Base-by-base conservation (phyloP, 2,797 vertebrate genomes). In the Gephyroberyx darwinii region DNA sequence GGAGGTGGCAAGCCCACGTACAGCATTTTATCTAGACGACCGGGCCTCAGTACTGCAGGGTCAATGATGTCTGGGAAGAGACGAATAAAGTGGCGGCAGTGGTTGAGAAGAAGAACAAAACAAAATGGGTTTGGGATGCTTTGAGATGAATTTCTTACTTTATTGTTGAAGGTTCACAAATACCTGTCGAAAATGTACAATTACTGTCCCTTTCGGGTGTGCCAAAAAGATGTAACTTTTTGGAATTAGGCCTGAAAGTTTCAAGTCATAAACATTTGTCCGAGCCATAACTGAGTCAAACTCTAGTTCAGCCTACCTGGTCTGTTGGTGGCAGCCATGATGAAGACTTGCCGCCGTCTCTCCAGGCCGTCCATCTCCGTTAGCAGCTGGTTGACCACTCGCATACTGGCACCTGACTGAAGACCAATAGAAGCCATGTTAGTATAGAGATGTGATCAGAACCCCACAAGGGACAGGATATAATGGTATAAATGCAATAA, bases 281-380 rank as follows among this genome's bases (percentile, higher is more conserved):
- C 22, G 22, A 26, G 22, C 17, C 48, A 10, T 8, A 39, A 13
- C 51, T 10, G 10, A 22, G 35, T 22, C 4, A 26, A 8, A 9
- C 16, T 41, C 20, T 41, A 22, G 37, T 9, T 12, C 3, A 26
- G 19, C 81, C 91, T 51, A 96, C 98, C 98, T 93, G 97, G 97
- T 74, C 98, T 94, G 88, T 99, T 99, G 20, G 97, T 99, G 6
- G 97, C 98, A 51, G 98, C 97, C 96, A 98, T 96, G 73, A 99
- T 96, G 90, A 98, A 98, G 31, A 99, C 97, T 78, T 98, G 97
- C 26, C 89, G 92, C 2, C 97, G 94, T 0, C 92, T 81, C 92
- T 98, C 95, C 60, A 99, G 85, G 30, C 98, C 98, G 2, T 99
- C 97, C 97, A 99, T 99, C 93, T 99, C 98, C 0, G 98, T 99